Percentiles rank a stretch among this genome's conserved stretches.
These are phyloP conservation scores for Tachuris rubrigastra DNA, from an alignment of 2,113 vertebrate species.

Conservation along the genomic window DNA sequence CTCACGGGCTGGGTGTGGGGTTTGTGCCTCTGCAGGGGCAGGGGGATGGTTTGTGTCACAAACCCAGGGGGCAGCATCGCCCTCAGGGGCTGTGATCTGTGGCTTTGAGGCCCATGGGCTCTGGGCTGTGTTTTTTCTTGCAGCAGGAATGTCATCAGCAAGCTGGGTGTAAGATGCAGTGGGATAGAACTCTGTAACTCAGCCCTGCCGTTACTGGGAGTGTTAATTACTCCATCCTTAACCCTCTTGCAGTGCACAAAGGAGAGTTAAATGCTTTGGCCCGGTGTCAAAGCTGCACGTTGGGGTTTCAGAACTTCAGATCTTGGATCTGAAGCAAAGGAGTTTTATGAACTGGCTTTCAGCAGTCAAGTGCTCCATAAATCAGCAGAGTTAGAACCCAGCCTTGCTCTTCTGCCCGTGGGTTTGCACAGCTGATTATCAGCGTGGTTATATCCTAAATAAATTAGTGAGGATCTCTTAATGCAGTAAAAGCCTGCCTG, in stretches of 20 bases:
- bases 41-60: not conserved
- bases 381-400: not conserved
- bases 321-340: not conserved
- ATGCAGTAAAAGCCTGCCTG: not conserved
- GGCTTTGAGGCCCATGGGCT: not conserved
- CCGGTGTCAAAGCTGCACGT: not conserved
- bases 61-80: not conserved
- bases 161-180: not conserved
- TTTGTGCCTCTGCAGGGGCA: not conserved
- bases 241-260: not conserved
- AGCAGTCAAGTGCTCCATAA: not conserved
- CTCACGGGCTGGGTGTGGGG: rapidly evolving
- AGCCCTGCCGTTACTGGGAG: not conserved
- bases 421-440: not conserved
- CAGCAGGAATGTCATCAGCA: not conserved
- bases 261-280: not conserved
- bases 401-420: not conserved
- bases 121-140: not conserved
- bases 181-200: not conserved
- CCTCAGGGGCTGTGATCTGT: not conserved
- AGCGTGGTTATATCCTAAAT: not conserved
- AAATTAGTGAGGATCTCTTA: not conserved
- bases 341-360: not conserved
- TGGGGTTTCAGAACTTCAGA: not conserved
- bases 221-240: not conserved